Evolutionary conservation across 37 sponge, comb jelly and placozoan species (phyloP), one percentile per base, ranked within the genome.

Genomic region (Hormiphora californensis): DNA sequence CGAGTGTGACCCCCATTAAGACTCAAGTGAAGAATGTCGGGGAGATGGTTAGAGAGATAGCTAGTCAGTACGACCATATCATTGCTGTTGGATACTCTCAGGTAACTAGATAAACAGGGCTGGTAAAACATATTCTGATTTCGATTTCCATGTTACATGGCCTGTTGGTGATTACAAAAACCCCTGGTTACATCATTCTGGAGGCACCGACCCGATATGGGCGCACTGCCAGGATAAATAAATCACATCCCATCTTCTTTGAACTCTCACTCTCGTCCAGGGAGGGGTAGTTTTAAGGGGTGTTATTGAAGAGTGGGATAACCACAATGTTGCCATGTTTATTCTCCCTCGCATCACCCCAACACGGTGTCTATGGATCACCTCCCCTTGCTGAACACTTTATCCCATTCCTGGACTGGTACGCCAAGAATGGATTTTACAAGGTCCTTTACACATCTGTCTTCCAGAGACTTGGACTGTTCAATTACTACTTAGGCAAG

Each of bases 341-440:
- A 57, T 57, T n/a, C 23, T 57, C 61, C 3, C 61, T 57, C n/a
- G 61, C 61, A 28, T 57, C 61, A 5, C 61, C 61, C 27, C 61
- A 57, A 57, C 61, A 57, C n/a, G 61, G 61, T 5, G 61, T 57
- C 7, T 57, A 57, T 57, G 61, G 61, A 57, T 23, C 61, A 21
- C 61, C 61, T 19, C 61, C 61, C 7, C 27, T 57, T 23, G 61
- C 61, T 5, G 61, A 57, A 15, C n/a, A 5, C 27, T 57, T 57
- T 30, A 12, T 57, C 7, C 61, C 61, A 4, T 57, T 57, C 23
- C 23, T 57, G 7, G 17, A 57, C 27, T 57, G 61, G 61, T 57
- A 57, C 61, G n/a, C 61, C n/a, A 57, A 30, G 27, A 57, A 23
- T 28, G 27, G 30, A 57, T 28, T 57, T 12, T 57, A 57, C 61